Conservation (phyloP, 2,888 invertebrate species). For the Anthophora plumipes region DNA sequence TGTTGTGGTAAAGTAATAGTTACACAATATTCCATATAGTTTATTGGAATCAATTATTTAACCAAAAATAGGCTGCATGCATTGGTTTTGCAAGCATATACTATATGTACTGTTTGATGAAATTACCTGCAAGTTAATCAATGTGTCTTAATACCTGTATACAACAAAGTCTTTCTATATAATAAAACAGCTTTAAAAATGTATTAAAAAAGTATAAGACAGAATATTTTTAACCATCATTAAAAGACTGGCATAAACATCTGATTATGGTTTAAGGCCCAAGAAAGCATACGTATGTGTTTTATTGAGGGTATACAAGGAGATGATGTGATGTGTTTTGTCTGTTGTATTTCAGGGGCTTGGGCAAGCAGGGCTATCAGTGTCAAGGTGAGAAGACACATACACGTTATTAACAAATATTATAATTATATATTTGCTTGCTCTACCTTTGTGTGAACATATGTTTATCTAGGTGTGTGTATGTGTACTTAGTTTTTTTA, state of each 20-base stretch:
- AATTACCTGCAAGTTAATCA: constrained; percentile 36
- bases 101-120: constrained; percentile 40
- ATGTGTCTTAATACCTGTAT: constrained; percentile 35
- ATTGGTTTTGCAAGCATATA: constrained; percentile 51
- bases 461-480: constrained; percentile 60
- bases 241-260: constrained; percentile 62
- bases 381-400: constrained; percentile 93
- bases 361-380: constrained; percentile 98
- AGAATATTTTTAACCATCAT: constrained; percentile 43
- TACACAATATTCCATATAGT: constrained; percentile 13
- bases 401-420: constrained; percentile 83
- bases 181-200: constrained; percentile 30
- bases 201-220: constrained; percentile 18
- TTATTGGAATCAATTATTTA: constrained; percentile 25
- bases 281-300: constrained; percentile 80
- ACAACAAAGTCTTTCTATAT: constrained; percentile 25
- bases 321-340: constrained; percentile 84
- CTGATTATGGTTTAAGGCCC: constrained; percentile 81
- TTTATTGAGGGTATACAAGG: constrained; percentile 80
- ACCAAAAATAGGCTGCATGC: constrained; percentile 60
- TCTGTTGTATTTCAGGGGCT: constrained; percentile 91
- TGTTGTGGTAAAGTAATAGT: background rate
- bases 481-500: constrained; percentile 61
- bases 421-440: constrained; percentile 79
- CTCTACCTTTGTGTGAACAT: constrained; percentile 75